Conservation (phyloP, 2,888 invertebrate genomes). For the Axea sp. region DNA sequence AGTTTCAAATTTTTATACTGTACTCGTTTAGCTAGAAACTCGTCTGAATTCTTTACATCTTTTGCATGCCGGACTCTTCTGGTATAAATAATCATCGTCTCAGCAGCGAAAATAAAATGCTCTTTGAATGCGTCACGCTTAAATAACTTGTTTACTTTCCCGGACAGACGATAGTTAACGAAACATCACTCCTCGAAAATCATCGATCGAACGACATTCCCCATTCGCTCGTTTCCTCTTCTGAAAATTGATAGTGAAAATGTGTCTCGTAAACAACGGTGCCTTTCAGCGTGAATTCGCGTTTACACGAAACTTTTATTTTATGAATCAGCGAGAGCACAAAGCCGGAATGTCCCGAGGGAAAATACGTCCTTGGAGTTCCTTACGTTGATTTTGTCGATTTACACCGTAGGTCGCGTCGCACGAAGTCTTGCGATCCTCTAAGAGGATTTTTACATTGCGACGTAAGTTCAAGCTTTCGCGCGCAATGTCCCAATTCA, state of each 20-base stretch:
- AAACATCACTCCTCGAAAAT: too few species aligned
- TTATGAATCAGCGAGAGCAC: slow-evolving; percentile 24
- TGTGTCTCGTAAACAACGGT: not conserved
- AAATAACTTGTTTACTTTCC: not conserved
- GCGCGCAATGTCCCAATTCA: slow-evolving; percentile 14
- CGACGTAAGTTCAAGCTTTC: slow-evolving; percentile 24
- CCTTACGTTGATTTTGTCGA: slow-evolving; percentile 51
- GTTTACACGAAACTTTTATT: slow-evolving; percentile 24
- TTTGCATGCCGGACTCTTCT: slow-evolving; percentile 17
- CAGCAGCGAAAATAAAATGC: slow-evolving; percentile 14
- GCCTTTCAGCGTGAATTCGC: not conserved
- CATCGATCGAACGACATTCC: too few species aligned
- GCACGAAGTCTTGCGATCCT: slow-evolving; percentile 18
- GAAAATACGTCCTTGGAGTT: slow-evolving; percentile 42
- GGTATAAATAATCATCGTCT: slow-evolving; percentile 39
- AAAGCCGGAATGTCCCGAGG: slow-evolving; percentile 33
- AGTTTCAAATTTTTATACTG: slow-evolving; percentile 54
- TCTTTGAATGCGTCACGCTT: not conserved
- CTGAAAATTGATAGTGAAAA: too few species aligned
- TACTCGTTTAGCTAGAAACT: slow-evolving; percentile 44
- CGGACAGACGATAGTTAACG: too few species aligned
- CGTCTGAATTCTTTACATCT: slow-evolving; percentile 46
- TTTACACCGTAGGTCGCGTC: slow-evolving; percentile 53
- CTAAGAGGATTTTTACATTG: slow-evolving; percentile 52
- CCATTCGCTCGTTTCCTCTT: too few species aligned